These are phyloP conservation scores for Bucco capensis DNA, from an alignment of 2,113 vertebrate genomes.

Conservation along the genomic window DNA sequence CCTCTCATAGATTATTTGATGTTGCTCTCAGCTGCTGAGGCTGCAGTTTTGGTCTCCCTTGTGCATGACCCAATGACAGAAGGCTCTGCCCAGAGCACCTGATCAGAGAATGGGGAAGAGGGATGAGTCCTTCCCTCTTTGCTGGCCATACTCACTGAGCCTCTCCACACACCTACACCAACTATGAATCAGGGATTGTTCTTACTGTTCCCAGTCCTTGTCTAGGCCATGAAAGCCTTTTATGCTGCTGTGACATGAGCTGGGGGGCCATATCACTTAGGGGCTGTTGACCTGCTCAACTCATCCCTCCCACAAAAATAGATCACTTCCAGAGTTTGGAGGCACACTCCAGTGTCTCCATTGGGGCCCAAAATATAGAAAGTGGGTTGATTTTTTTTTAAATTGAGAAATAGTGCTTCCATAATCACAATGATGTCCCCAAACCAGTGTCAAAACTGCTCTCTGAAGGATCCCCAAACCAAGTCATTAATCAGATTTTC, in stretches of 20 bases:
- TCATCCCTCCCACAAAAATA: neutral
- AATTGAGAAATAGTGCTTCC: neutral
- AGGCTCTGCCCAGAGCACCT: neutral
- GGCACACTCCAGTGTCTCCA: neutral
- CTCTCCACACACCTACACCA: neutral
- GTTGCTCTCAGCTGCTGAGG: conserved; percentile 33
- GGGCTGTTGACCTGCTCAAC: neutral
- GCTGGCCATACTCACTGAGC: neutral
- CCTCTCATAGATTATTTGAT: conserved; percentile 57
- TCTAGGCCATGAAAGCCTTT: neutral
- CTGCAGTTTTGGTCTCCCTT: neutral
- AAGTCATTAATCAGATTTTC: conserved; percentile 36
- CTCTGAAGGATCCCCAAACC: conserved; percentile 13
- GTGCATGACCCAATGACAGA: neutral
- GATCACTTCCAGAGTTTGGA: neutral
- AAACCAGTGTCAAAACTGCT: neutral
- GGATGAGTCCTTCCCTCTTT: neutral
- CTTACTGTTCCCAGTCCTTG: neutral
- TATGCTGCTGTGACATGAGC: neutral
- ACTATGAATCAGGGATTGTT: neutral
- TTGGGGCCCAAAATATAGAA: neutral
- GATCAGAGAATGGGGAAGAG: neutral
- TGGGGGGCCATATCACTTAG: neutral
- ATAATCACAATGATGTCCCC: neutral
- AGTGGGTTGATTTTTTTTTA: neutral